Percentiles rank a stretch among this genome's conserved stretches.
Conservation (phyloP, 2,113 vertebrate species). For the Siniperca knerii region DNA sequence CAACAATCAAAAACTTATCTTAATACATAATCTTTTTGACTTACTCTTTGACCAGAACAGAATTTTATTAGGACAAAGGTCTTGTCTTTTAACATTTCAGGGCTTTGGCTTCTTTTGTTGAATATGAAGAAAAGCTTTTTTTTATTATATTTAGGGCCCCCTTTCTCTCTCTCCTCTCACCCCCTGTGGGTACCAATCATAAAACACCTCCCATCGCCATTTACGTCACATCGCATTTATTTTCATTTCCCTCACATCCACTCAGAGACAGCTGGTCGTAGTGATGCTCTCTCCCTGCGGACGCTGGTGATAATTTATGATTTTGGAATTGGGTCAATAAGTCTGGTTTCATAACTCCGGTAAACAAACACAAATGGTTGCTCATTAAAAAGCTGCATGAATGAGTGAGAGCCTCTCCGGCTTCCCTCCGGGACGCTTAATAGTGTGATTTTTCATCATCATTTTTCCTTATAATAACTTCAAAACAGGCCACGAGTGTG, state of each 20-base stretch:
- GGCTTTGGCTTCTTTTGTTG: not conserved
- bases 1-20: too few relatives aligned
- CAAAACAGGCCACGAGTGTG: not conserved
- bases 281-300: not conserved
- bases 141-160: too few relatives aligned
- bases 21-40: too few relatives aligned
- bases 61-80: too few relatives aligned
- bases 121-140: not conserved
- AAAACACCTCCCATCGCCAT: not conserved
- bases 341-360: slow-evolving; percentile 18
- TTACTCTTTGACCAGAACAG: too few relatives aligned
- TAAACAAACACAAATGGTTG: slow-evolving; percentile 53
- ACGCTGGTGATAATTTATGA: not conserved
- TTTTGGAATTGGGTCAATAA: slow-evolving; percentile 47
- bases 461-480: slow-evolving; percentile 43
- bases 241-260: not conserved
- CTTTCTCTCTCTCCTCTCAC: too few relatives aligned
- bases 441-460: slow-evolving; percentile 48
- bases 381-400: slow-evolving; percentile 18
- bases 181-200: too few relatives aligned
- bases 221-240: not conserved
- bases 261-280: not conserved
- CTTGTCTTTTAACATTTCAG: too few relatives aligned
- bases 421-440: slow-evolving; percentile 6
- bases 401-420: not conserved